These are phyloP conservation scores for Scaptomyza hsui DNA, from an alignment of 1,140 invertebrate genomes.

Conservation along the genomic window DNA sequence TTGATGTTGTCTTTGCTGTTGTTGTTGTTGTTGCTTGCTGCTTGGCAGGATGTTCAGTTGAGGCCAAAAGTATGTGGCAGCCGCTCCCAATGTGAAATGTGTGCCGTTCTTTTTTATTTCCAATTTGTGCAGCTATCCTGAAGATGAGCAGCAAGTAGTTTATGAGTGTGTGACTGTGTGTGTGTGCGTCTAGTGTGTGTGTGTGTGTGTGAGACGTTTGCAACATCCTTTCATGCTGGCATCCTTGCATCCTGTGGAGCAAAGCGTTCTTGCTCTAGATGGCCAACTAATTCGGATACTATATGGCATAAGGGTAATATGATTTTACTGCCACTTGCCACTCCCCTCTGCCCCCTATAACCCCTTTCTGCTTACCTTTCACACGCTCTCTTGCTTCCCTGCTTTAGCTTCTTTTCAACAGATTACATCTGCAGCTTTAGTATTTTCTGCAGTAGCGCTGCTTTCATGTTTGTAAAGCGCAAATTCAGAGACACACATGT, in stretches of 20 bases:
- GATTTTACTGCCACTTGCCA: constrained; percentile 35
- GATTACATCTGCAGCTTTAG: constrained; percentile 62
- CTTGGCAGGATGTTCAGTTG: constrained; percentile 36
- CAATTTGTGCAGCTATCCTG: constrained; percentile 25
- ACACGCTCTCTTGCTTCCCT: not conserved
- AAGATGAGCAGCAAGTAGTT: constrained; percentile 3
- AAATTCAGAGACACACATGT: constrained; percentile 28
- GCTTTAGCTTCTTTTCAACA: constrained; percentile 27
- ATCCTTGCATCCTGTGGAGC: constrained; percentile 13
- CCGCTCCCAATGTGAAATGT: constrained; percentile 35
- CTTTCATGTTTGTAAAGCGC: constrained; percentile 69
- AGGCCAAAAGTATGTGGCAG: constrained; percentile 37
- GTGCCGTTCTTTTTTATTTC: constrained; percentile 30
- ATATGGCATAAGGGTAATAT: constrained; percentile 49
- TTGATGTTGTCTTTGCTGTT: not conserved
- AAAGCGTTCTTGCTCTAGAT: constrained; percentile 32
- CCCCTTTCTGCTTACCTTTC: not conserved
- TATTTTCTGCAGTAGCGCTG: constrained; percentile 35
- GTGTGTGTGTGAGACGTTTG: constrained; percentile 28
- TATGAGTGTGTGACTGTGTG: constrained; percentile 17
- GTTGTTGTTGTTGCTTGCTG: not conserved
- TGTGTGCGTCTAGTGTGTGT: no score
- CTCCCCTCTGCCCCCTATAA: not conserved
- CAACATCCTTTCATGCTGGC: constrained; percentile 31
- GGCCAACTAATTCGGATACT: constrained; percentile 49